Evolutionary conservation across 2,113 vertebrate species (phyloP).

Genomic region (Myiopsitta monachus): DNA sequence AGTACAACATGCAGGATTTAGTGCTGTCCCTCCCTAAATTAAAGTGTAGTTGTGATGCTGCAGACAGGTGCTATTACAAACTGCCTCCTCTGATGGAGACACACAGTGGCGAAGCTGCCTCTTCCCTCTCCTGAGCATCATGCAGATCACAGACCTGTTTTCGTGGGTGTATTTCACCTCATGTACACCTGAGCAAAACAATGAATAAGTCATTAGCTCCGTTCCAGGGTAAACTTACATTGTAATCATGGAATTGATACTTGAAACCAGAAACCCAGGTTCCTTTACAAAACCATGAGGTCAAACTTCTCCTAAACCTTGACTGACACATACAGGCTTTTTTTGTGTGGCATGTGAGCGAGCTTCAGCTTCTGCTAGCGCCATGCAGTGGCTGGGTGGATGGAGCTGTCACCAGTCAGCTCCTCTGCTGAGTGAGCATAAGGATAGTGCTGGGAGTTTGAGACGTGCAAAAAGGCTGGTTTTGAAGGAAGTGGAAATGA

Average conservation of each 20-base stretch:
- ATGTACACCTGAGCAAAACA: conserved; percentile 19
- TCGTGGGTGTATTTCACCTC: conserved; percentile 29
- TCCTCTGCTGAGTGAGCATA: neutral
- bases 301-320: conserved; percentile 25
- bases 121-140: neutral
- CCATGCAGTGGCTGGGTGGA: no score
- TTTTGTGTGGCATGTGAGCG: neutral
- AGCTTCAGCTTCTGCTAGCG: neutral
- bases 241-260: conserved; percentile 39
- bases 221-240: conserved; percentile 47
- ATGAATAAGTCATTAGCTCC: conserved; percentile 62
- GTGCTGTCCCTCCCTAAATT: neutral
- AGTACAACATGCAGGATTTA: neutral
- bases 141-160: neutral
- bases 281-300: neutral
- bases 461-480: neutral
- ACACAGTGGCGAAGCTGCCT: neutral
- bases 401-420: neutral
- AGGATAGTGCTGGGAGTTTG: neutral
- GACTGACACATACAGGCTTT: neutral
- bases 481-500: neutral
- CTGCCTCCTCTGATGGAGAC: neutral
- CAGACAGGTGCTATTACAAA: neutral
- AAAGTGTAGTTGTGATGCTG: neutral
- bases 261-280: conserved; percentile 47